Percentiles rank a stretch among this genome's conserved stretches.
Conservation (phyloP, 2,888 invertebrate genomes). For the Drosophila meridionalis region DNA sequence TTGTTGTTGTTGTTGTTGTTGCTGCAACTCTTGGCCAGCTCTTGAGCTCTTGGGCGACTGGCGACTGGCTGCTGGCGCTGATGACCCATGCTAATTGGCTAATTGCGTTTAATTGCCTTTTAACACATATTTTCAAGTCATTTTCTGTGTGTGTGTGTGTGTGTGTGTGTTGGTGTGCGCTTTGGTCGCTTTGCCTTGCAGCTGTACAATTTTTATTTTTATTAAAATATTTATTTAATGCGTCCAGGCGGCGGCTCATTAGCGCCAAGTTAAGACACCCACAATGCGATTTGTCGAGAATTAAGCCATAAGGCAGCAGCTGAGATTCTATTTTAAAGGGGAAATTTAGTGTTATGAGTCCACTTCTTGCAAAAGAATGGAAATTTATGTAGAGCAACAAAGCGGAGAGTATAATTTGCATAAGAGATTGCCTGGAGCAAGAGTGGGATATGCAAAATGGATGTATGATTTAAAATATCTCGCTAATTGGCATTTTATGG, state of each 20-base stretch:
- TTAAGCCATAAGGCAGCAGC: constrained; percentile 20
- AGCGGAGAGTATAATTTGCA: background rate
- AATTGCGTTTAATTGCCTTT: constrained; percentile 79
- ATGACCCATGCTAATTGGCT: constrained; percentile 79
- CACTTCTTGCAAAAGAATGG: background rate
- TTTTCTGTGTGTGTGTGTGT: background rate
- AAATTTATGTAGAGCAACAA: background rate
- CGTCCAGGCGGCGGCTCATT: constrained; percentile 49
- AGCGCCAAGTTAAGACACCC: constrained; percentile 35
- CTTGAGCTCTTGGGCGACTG: constrained; percentile 17
- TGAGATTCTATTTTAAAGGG: background rate
- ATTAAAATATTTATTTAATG: constrained; percentile 66
- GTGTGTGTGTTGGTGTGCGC: background rate
- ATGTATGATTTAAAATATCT: background rate
- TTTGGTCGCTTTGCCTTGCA: constrained; percentile 16
- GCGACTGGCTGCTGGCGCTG: constrained; percentile 44
- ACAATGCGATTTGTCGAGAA: constrained; percentile 4
- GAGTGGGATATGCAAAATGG: no score
- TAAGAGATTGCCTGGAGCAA: background rate
- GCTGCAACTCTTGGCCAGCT: constrained; percentile 50
- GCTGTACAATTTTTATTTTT: constrained; percentile 37
- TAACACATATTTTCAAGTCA: constrained; percentile 51
- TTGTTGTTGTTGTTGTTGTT: constrained; percentile 30
- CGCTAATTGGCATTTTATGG: background rate
- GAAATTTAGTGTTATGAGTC: background rate